phyloP scores from a whole-genome alignment of 2,797 vertebrate genomes.

The Numenius phaeopus region DNA sequence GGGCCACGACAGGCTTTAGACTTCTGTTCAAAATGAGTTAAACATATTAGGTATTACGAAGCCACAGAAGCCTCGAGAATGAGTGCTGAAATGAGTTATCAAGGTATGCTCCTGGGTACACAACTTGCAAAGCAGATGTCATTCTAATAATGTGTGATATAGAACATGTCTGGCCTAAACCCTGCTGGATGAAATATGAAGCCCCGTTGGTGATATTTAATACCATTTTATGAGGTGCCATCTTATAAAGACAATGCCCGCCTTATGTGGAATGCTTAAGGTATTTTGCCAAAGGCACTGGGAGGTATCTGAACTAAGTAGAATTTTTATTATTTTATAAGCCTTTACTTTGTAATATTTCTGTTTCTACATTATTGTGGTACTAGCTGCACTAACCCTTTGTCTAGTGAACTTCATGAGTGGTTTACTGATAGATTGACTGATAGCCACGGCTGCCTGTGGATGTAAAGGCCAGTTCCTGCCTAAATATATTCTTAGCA shows the following conservation, averaged over 20 bases:
- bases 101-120: slow-evolving; percentile 91
- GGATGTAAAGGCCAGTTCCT: slow-evolving; percentile 70
- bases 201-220: slow-evolving; percentile 92
- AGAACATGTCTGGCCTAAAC: slow-evolving; percentile 90
- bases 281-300: slow-evolving; percentile 86
- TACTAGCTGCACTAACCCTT: slow-evolving; percentile 81
- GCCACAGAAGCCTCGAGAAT: slow-evolving; percentile 85
- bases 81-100: slow-evolving; percentile 88
- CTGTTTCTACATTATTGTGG: slow-evolving; percentile 87
- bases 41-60: slow-evolving; percentile 86
- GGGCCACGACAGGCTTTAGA: slow-evolving; percentile 87
- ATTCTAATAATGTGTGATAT: slow-evolving; percentile 96
- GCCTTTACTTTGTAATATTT: slow-evolving; percentile 92
- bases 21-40: slow-evolving; percentile 86
- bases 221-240: slow-evolving; percentile 97
- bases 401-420: slow-evolving; percentile 78
- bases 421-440: slow-evolving; percentile 76
- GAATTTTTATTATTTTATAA: slow-evolving; percentile 97
- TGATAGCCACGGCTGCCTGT: slow-evolving; percentile 73
- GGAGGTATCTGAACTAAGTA: slow-evolving; percentile 88
- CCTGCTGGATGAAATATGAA: slow-evolving; percentile 90
- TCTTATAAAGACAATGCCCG: slow-evolving; percentile 86
- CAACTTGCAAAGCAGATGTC: slow-evolving; percentile 93
- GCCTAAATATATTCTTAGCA: slow-evolving; percentile 67
- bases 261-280: slow-evolving; percentile 88